Base-by-base conservation (phyloP, 2,797 vertebrate genomes). In the Lacerta bilineata region DNA sequence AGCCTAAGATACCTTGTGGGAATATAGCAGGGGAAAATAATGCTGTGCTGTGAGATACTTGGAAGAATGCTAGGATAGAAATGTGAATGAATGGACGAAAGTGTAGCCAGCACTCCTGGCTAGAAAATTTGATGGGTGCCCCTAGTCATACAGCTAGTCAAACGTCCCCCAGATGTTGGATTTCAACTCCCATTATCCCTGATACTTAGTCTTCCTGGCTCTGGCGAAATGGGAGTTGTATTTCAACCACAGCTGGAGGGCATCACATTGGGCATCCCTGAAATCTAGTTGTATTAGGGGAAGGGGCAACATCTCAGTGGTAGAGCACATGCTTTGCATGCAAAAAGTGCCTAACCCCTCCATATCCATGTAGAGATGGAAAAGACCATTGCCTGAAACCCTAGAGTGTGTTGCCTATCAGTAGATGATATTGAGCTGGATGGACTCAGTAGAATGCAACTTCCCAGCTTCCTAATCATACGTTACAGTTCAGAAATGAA, bases 401-500 rank as follows among this genome's bases (percentile, higher is more conserved):
- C 6, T 68, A 8, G 33, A 80, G 4, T 10, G 23, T 7, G 13
- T 5, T 29, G 33, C 5, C 15, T 66, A n/a, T 50, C 76, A 50
- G 25, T 59, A 29, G 10, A 50, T 29, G 2, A 18, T 55, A n/a
- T 1, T 33, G 29, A 79, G 8, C 43, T 9, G 18, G 13, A 55
- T 50, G 41, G 29, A 79, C n/a, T 25, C 17, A 27, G 46, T 43
- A 61, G 61, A 66, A 17, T 13, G 18, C 46, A 59, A 13, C 36
- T n/a, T 80, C 78, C 66, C 59, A 39, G 80, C 33, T 55, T 87
- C 25, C 0, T 0, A 41, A 90, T 33, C 18, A 94, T 86, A 72
- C 90, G 87, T 85, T 86, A 72, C 75, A 41, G 4, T 87, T 84
- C 80, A 92, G 88, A 93, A 94, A 91, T 68, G 77, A 93, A 91